phyloP scores from a whole-genome alignment of 2,888 invertebrate species.

The Ophion ellenae region DNA sequence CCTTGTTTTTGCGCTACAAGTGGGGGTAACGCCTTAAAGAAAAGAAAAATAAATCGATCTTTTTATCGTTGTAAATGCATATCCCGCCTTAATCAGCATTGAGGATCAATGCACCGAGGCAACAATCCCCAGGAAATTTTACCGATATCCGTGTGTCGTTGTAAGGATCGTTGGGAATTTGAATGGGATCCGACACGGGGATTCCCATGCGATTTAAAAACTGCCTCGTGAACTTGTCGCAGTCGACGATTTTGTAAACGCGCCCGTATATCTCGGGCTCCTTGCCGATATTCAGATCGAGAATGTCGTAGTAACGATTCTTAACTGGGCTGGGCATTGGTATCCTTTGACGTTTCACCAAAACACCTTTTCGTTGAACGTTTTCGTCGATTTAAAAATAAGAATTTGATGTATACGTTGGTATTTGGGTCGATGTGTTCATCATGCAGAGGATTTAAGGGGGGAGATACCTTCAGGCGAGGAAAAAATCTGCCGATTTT shows the following conservation, averaged over 20 bases:
- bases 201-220: conserved; percentile 94
- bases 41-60: no score
- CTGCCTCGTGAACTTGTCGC: conserved; percentile 94
- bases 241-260: conserved; percentile 92
- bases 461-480: no score
- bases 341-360: conserved; percentile 93
- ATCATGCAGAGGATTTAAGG: no score
- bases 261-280: conserved; percentile 93
- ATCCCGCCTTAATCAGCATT: no score
- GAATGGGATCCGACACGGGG: conserved; percentile 89
- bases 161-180: conserved; percentile 84
- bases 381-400: no score
- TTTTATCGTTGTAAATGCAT: no score
- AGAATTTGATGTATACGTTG: no score
- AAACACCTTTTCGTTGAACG: conserved; percentile 86
- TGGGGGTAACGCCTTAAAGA: no score
- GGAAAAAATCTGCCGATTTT: no score
- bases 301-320: conserved; percentile 91
- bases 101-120: no score
- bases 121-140: conserved; percentile 40
- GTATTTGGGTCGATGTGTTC: no score
- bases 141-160: conserved; percentile 75
- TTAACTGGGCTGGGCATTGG: conserved; percentile 90
- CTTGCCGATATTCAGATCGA: conserved; percentile 94
- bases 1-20: no score